These are phyloP conservation scores for Ateles fusciceps DNA, from an alignment of 2,797 vertebrate species.

Conservation along the genomic window DNA sequence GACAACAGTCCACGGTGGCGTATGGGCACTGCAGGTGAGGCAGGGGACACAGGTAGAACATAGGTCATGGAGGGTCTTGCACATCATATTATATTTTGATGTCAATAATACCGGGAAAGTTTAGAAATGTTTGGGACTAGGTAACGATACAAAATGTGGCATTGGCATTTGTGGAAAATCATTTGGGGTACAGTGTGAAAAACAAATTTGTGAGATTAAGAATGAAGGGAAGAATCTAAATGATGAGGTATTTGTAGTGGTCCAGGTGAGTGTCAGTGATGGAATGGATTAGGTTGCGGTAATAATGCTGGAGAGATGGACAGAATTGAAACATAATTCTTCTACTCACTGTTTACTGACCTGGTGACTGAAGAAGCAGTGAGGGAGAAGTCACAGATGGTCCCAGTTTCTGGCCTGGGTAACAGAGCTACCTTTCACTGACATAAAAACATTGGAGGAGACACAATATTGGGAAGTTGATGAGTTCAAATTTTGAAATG, in stretches of 20 bases:
- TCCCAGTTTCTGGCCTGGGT: neutral
- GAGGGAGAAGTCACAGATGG: neutral
- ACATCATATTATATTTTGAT: neutral
- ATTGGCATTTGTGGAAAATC: neutral
- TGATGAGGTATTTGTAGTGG: neutral
- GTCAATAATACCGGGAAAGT: neutral
- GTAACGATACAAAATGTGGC: neutral
- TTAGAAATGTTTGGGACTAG: neutral
- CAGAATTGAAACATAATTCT: neutral
- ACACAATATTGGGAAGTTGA: neutral
- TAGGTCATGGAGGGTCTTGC: neutral
- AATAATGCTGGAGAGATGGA: neutral
- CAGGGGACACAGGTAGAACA: neutral
- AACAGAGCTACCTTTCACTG: neutral
- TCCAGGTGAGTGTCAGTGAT: neutral
- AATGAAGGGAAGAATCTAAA: neutral
- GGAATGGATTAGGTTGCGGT: neutral
- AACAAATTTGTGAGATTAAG: neutral
- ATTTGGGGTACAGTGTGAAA: neutral
- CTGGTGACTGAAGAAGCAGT: neutral
- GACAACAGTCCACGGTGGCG: rapidly evolving
- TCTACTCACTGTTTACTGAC: neutral
- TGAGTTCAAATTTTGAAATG: neutral
- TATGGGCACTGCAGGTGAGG: neutral
- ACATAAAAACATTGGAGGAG: neutral